Evolutionary conservation across 2,113 vertebrate genomes (phyloP).

Genomic region (Muntiacus reevesi): DNA sequence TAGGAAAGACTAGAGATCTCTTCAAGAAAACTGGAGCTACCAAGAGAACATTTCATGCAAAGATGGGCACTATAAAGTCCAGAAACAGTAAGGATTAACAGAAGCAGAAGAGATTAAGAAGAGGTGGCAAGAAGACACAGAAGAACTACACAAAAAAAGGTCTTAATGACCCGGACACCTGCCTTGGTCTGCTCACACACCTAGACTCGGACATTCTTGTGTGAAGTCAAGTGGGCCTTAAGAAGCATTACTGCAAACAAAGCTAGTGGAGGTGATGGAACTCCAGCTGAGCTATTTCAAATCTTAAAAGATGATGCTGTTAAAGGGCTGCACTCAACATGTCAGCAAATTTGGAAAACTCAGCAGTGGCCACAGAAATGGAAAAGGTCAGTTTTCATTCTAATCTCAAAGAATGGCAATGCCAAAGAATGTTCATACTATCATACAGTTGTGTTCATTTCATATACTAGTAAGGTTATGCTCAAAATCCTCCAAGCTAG

Average conservation of each 20-base stretch:
- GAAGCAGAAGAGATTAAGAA: not conserved
- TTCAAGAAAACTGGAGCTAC: not conserved
- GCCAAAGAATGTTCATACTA: not conserved
- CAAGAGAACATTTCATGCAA: not conserved
- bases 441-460: not conserved
- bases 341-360: not conserved
- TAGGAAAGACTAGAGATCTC: not conserved
- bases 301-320: not conserved
- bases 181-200: not conserved
- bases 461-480: not conserved
- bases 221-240: not conserved
- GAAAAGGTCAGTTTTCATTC: not conserved
- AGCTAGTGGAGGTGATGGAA: not conserved
- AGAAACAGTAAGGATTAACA: not conserved
- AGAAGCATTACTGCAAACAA: not conserved
- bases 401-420: not conserved
- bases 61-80: not conserved
- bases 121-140: not conserved
- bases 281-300: not conserved
- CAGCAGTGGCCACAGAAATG: not conserved
- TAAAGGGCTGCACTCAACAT: not conserved
- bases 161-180: rapidly evolving
- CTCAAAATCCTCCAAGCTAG: not conserved
- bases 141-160: not conserved
- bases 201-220: not conserved